phyloP scores from a whole-genome alignment of 2,888 invertebrate genomes.

The Acleris sparsana region DNA sequence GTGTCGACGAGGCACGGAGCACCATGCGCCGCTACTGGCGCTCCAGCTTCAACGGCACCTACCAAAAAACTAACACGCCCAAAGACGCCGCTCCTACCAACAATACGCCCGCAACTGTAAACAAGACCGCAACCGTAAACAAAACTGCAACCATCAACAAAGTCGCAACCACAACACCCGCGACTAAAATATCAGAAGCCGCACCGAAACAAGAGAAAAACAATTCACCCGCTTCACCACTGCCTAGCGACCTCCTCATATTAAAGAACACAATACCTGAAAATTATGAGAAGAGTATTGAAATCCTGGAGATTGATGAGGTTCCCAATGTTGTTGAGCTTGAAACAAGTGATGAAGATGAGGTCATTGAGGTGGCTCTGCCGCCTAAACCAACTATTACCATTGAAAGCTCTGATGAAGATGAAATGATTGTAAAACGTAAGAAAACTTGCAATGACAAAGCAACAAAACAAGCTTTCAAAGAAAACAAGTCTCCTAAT shows the following conservation, averaged over 20 bases:
- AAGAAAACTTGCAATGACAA: slow-evolving; percentile 42
- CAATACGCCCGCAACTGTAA: slow-evolving; percentile 38
- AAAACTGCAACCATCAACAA: slow-evolving; percentile 41
- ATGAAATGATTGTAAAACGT: slow-evolving; percentile 56
- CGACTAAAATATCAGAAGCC: slow-evolving; percentile 42
- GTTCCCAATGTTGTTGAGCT: slow-evolving; percentile 54
- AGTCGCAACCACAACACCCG: slow-evolving; percentile 38
- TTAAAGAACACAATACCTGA: slow-evolving; percentile 63
- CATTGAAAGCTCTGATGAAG: slow-evolving; percentile 79
- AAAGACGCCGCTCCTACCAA: slow-evolving; percentile 41
- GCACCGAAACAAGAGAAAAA: slow-evolving; percentile 62
- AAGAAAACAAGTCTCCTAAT: slow-evolving; percentile 44
- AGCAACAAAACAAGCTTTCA: slow-evolving; percentile 41
- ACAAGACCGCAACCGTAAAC: slow-evolving; percentile 39
- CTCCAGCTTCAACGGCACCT: slow-evolving; percentile 51
- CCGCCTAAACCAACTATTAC: slow-evolving; percentile 77
- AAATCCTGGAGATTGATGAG: slow-evolving; percentile 64
- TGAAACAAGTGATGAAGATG: slow-evolving; percentile 77
- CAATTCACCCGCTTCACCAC: slow-evolving; percentile 42
- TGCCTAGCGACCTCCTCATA: slow-evolving; percentile 49
- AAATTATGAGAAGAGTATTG: slow-evolving; percentile 61
- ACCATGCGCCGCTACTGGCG: slow-evolving; percentile 74
- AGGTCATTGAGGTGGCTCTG: slow-evolving; percentile 74
- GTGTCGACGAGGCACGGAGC: slow-evolving; percentile 56
- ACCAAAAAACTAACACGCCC: slow-evolving; percentile 59